Conservation (phyloP, 1,140 invertebrate species). For the Babylonia areolata region DNA sequence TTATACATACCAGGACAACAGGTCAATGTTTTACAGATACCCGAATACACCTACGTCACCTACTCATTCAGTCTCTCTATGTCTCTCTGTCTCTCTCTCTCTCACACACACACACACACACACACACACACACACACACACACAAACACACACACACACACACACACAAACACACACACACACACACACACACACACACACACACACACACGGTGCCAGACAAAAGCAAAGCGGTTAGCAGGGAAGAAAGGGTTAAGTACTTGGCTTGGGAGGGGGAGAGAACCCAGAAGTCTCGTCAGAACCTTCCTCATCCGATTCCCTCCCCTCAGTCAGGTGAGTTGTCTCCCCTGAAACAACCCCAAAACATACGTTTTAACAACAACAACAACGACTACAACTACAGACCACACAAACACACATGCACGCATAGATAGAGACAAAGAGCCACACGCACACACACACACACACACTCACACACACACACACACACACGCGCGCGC, state of each 20-base stretch:
- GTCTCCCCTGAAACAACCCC: constrained; percentile 29
- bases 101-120: background rate
- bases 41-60: no score
- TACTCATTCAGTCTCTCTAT: no score
- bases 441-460: no score
- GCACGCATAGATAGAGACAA: no score
- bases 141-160: background rate
- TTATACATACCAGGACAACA: no score
- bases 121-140: background rate
- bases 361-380: no score
- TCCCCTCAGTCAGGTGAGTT: constrained; percentile 17
- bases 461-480: constrained; percentile 13
- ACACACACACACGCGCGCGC: background rate
- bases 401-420: no score
- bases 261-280: constrained; percentile 27
- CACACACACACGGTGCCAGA: background rate
- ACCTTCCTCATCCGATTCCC: constrained; percentile 27
- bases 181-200: no score
- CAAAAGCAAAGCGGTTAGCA: constrained; percentile 21
- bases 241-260: constrained; percentile 21
- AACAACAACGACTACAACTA: no score
- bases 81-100: no score
- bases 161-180: background rate
- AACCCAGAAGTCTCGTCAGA: constrained; percentile 29
- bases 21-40: no score